phyloP scores from a whole-genome alignment of 2,888 invertebrate species.

The Scaptomyza cyrtandrae region DNA sequence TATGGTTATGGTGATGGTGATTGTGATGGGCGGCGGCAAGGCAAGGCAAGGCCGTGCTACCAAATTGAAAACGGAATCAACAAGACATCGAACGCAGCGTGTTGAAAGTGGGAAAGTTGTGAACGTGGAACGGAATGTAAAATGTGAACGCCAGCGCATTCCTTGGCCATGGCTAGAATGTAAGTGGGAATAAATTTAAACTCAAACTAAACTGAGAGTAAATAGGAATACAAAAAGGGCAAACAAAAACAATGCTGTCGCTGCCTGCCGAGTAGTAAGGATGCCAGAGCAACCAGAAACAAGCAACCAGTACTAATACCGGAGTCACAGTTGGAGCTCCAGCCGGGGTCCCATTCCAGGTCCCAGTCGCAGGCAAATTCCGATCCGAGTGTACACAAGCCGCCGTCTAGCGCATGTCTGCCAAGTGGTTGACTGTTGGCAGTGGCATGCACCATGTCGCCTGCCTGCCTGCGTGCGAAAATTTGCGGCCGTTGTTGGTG shows the following conservation, averaged over 20 bases:
- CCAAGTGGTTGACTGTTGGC: constrained; percentile 53
- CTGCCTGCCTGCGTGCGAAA: constrained; percentile 39
- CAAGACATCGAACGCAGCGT: constrained; percentile 70
- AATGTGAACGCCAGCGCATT: constrained; percentile 49
- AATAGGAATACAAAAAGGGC: constrained; percentile 80
- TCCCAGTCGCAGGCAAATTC: constrained; percentile 64
- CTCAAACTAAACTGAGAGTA: constrained; percentile 79
- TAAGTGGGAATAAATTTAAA: constrained; percentile 76
- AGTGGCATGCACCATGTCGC: constrained; percentile 46
- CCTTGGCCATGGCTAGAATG: constrained; percentile 47
- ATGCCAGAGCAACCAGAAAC: constrained; percentile 20
- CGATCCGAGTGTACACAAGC: constrained; percentile 72
- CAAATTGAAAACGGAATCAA: constrained; percentile 76
- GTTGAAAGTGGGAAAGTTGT: constrained; percentile 25
- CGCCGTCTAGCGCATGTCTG: constrained; percentile 77
- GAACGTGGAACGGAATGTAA: constrained; percentile 11
- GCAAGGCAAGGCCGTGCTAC: constrained; percentile 67
- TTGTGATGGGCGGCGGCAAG: constrained; percentile 34
- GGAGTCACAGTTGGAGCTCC: constrained; percentile 18
- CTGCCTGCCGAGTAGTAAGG: constrained; percentile 35
- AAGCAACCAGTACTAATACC: constrained; percentile 9
- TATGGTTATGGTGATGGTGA: constrained; percentile 1
- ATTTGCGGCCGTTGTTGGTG: constrained; percentile 68
- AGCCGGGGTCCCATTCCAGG: constrained; percentile 8
- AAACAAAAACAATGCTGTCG: constrained; percentile 77